These are phyloP conservation scores for Eidolon helvum DNA, from an alignment of 2,113 vertebrate genomes.

Conservation along the genomic window DNA sequence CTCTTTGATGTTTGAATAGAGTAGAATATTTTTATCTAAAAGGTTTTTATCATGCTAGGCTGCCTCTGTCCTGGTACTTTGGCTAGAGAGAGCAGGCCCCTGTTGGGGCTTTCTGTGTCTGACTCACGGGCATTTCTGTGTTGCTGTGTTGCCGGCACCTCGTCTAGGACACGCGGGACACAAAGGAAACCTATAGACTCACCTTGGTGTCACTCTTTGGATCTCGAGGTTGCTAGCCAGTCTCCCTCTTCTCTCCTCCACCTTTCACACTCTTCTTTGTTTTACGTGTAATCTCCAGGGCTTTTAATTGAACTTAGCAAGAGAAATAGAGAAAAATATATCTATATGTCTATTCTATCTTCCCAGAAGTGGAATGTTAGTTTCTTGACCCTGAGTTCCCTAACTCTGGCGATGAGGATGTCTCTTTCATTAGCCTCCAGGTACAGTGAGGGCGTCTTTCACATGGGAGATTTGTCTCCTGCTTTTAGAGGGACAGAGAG, in stretches of 20 bases:
- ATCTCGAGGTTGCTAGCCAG: neutral
- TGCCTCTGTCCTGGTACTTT: neutral
- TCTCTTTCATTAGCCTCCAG: neutral
- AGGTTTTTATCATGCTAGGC: neutral
- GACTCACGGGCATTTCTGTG: neutral
- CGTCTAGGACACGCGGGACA: neutral
- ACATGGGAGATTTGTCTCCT: neutral
- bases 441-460: neutral
- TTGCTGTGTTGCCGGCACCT: neutral
- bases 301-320: neutral
- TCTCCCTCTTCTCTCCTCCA: neutral
- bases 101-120: neutral
- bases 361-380: neutral
- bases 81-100: neutral
- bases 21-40: neutral
- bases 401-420: neutral
- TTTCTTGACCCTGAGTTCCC: neutral
- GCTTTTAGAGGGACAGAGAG: neutral
- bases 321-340: neutral
- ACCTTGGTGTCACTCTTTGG: neutral
- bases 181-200: neutral
- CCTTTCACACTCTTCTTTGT: neutral
- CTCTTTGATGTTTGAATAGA: neutral
- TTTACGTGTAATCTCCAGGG: neutral
- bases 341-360: neutral